Base-by-base conservation (phyloP, 2,113 vertebrate species). In the Pseudopipra pipra region DNA sequence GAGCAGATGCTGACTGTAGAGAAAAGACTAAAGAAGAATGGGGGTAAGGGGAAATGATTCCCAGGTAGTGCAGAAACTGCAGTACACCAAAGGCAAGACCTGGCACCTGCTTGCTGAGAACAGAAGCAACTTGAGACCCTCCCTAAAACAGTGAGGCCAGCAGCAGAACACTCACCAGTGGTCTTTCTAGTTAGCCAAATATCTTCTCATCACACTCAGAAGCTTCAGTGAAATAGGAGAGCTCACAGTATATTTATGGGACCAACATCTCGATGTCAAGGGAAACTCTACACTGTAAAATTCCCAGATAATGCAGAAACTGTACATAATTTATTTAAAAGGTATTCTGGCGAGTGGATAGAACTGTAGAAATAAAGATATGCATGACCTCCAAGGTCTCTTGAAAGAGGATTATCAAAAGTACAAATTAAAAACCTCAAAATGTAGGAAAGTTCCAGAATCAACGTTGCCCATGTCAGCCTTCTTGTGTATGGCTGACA, bases 391-490 rank as follows among this genome's bases (percentile, higher is more conserved):
- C 19, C 31, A 27, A 14, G 12, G 22, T 52, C 19, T 77, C 31
- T 44, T 77, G 51, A 46, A 52, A 83, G 33, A 74, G 24, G 7
- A 52, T 52, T 54, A 61, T 44, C 16, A 89, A 31, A 6, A 81
- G 20, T n/a, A 44, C 7, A 52, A 74, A 85, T 63, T 67, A 6
- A 66, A 95, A 79, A 76, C 3, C 12, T 55, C 14, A 88, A 27
- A 67, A 46, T 46, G 20, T 35, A 59, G 44, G 10, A 76, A 68
- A 83, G 37, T 46, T 12, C 8, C 2, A 5, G 39, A 80, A 65
- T 84, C 73, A 39, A 21, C 30, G 12, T 4, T 56, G 8, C 3
- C 19, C 14, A 21, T 0, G 0, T 89, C 17, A 77, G 17, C 6
- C 47, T 8, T 75, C 39, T 30, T 52, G 13, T 51, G 39, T 41